A percentile compares a stretch with the other conserved stretches of the same genome.
These are phyloP conservation scores for Tholera decimalis DNA, from an alignment of 2,888 invertebrate genomes.

Conservation along the genomic window DNA sequence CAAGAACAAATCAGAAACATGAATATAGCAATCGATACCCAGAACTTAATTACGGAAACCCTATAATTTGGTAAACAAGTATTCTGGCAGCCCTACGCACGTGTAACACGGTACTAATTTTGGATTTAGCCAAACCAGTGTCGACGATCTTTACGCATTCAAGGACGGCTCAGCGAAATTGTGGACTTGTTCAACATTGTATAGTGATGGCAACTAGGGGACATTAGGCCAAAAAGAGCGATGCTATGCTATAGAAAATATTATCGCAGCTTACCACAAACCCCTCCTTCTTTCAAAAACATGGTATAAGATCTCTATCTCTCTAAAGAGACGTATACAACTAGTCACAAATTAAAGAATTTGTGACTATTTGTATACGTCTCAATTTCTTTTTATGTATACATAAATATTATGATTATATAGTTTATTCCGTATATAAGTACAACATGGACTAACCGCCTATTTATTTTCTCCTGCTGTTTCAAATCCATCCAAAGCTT, in stretches of 20 bases:
- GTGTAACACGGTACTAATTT: constrained; percentile 68
- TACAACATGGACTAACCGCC: too few species aligned
- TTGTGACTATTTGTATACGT: too few species aligned
- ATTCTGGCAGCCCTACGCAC: constrained; percentile 45
- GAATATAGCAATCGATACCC: constrained; percentile 14
- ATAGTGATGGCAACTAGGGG: constrained; percentile 1
- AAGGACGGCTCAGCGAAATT: constrained; percentile 67
- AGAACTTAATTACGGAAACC: constrained; percentile 34
- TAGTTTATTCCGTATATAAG: too few species aligned
- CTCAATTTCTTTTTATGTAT: too few species aligned
- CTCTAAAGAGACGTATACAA: too few species aligned
- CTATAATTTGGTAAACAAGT: constrained; percentile 46
- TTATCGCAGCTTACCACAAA: too few species aligned
- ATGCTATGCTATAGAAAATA: constrained; percentile 1
- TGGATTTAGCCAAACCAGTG: constrained; percentile 66
- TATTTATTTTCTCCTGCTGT: too few species aligned
- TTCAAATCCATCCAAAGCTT: too few species aligned
- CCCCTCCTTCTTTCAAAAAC: too few species aligned
- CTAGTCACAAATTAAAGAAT: too few species aligned
- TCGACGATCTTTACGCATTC: constrained; percentile 70
- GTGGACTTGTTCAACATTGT: constrained; percentile 19
- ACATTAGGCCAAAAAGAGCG: background rate
- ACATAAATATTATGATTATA: too few species aligned
- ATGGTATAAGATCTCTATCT: too few species aligned
- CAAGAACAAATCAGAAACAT: constrained; percentile 22